Evolutionary conservation across 1,140 invertebrate genomes (phyloP).

Genomic region (Nephila pilipes): DNA sequence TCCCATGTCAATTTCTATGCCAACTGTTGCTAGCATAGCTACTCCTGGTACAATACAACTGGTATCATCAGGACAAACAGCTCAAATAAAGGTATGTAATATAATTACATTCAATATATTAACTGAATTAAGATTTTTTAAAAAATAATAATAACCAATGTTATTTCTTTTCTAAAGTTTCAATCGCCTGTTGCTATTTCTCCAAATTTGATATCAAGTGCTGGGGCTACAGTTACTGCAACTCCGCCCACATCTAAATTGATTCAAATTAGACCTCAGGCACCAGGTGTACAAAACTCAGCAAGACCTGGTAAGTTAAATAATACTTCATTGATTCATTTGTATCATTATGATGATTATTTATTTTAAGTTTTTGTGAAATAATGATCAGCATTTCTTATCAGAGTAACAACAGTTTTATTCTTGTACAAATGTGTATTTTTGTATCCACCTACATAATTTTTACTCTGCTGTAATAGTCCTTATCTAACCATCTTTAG

Average conservation of each 20-base stretch:
- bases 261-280: conserved; percentile 78
- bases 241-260: conserved; percentile 76
- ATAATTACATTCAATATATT: background rate
- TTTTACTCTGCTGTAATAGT: too few species aligned
- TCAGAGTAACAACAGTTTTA: too few species aligned
- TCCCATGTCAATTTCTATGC: conserved; percentile 67
- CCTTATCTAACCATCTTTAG: too few species aligned
- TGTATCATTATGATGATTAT: too few species aligned
- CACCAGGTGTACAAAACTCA: conserved; percentile 8
- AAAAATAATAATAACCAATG: background rate
- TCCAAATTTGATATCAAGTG: conserved; percentile 52
- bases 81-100: conserved; percentile 66
- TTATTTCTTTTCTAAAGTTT: conserved; percentile 1
- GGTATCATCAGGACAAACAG: conserved; percentile 70
- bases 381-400: too few species aligned
- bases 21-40: conserved; percentile 46
- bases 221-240: conserved; percentile 74
- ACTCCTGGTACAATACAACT: conserved; percentile 72
- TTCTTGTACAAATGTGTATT: too few species aligned
- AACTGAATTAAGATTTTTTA: background rate
- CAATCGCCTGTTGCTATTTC: conserved; percentile 69
- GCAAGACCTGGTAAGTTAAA: conserved; percentile 22
- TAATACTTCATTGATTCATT: too few species aligned
- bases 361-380: too few species aligned
- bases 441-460: too few species aligned